Percentiles rank a stretch among this genome's conserved stretches.
phyloP scores from a whole-genome alignment of 2,113 vertebrate species.

The Brachyistius frenatus region DNA sequence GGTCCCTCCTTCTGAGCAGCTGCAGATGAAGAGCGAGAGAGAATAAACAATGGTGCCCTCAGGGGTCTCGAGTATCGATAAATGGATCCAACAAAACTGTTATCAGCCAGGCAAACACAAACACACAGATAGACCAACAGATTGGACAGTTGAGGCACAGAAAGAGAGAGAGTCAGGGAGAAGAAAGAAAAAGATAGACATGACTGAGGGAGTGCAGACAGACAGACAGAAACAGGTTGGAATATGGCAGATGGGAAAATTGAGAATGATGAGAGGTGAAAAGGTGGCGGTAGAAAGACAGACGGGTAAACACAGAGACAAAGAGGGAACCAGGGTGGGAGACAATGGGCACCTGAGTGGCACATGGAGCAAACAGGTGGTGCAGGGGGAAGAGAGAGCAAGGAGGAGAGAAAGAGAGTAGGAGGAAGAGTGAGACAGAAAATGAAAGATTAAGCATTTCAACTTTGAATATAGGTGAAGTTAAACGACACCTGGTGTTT shows the following conservation, averaged over 20 bases:
- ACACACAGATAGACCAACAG: constrained; percentile 61
- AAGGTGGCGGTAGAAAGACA: neutral
- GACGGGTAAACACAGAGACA: neutral
- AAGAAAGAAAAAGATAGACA: constrained; percentile 10
- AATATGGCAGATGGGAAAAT: neutral
- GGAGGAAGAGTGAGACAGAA: neutral
- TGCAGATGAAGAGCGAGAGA: constrained; percentile 46
- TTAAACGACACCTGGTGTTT: neutral
- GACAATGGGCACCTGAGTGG: constrained; percentile 15
- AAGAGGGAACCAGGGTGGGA: neutral
- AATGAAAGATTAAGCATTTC: constrained; percentile 10
- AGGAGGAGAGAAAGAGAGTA: neutral
- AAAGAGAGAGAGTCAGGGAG: neutral
- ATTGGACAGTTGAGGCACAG: constrained; percentile 44
- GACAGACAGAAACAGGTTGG: neutral
- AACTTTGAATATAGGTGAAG: neutral
- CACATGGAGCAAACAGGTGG: constrained; percentile 3
- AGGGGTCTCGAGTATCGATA: constrained; percentile 68
- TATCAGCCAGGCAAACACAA: constrained; percentile 73
- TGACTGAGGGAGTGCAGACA: constrained; percentile 8
- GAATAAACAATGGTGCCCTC: constrained; percentile 64
- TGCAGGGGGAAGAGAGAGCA: constrained; percentile 4
- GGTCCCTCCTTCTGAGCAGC: constrained; percentile 28
- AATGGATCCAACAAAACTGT: constrained; percentile 68
- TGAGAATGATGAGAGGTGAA: neutral